Evolutionary conservation across 2,113 vertebrate species (phyloP).

Genomic region (Equus quagga): DNA sequence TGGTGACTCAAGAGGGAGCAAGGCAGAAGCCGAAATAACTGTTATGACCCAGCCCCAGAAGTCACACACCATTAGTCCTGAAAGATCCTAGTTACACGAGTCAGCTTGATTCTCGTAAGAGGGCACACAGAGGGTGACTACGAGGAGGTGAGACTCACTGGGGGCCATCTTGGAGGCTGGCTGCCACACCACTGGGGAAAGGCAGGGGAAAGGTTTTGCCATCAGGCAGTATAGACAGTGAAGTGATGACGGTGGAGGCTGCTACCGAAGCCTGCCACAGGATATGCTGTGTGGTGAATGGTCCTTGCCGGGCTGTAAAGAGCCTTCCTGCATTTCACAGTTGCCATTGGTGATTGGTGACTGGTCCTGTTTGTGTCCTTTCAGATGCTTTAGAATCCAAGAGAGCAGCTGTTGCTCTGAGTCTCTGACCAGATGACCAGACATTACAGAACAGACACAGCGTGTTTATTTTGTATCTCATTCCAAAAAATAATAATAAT

Average conservation of each 20-base stretch:
- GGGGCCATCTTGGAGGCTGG: background rate
- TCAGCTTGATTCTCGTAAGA: background rate
- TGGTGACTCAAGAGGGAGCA: background rate
- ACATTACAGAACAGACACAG: background rate
- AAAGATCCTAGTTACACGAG: background rate
- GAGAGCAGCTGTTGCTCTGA: background rate
- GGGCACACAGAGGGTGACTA: background rate
- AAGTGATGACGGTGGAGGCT: accelerated
- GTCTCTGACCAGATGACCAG: background rate
- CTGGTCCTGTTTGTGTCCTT: background rate
- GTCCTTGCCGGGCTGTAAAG: background rate
- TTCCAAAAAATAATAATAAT: background rate
- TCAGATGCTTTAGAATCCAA: background rate
- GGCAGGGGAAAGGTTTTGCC: background rate
- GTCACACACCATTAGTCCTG: background rate
- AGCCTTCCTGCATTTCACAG: background rate
- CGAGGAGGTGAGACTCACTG: background rate
- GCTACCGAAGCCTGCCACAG: background rate
- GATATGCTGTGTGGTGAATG: no score
- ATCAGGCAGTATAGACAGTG: background rate
- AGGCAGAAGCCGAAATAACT: background rate
- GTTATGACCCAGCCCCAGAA: background rate
- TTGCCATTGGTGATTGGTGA: background rate
- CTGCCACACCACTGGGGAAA: background rate
- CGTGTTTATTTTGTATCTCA: background rate